These are phyloP conservation scores for Drosophila erecta DNA, from an alignment of 1,140 invertebrate genomes.

Conservation along the genomic window DNA sequence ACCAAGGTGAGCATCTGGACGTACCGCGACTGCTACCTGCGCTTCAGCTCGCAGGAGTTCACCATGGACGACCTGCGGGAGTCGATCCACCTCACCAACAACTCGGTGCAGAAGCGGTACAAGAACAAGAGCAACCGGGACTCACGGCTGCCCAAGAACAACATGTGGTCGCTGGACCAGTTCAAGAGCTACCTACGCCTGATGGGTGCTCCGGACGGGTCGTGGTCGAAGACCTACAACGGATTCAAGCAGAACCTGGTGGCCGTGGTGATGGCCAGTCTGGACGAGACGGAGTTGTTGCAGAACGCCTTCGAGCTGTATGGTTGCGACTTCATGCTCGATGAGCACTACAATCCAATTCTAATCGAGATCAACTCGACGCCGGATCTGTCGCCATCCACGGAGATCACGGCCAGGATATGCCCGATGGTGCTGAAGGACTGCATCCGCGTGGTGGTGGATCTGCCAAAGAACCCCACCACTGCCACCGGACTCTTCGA, in stretches of 20 bases:
- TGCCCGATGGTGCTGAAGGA: slow-evolving; percentile 93
- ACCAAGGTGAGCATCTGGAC: slow-evolving; percentile 94
- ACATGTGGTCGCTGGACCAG: slow-evolving; percentile 94
- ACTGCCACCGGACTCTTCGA: slow-evolving; percentile 87
- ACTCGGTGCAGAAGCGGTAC: slow-evolving; percentile 95
- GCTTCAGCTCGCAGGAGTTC: slow-evolving; percentile 96
- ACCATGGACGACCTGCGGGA: slow-evolving; percentile 93
- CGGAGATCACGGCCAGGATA: slow-evolving; percentile 92
- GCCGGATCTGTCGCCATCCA: slow-evolving; percentile 93
- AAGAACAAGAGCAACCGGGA: slow-evolving; percentile 87
- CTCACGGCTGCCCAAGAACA: slow-evolving; percentile 90
- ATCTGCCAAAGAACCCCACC: slow-evolving; percentile 85
- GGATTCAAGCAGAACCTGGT: slow-evolving; percentile 94
- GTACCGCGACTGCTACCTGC: slow-evolving; percentile 94
- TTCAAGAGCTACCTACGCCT: slow-evolving; percentile 89
- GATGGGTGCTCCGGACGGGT: slow-evolving; percentile 79
- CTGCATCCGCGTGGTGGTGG: slow-evolving; percentile 92
- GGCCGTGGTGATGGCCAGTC: slow-evolving; percentile 90
- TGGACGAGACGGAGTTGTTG: slow-evolving; percentile 91
- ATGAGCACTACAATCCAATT: slow-evolving; percentile 94
- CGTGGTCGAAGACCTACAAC: slow-evolving; percentile 91
- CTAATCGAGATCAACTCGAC: slow-evolving; percentile 97
- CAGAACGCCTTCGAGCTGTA: slow-evolving; percentile 95
- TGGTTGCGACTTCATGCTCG: slow-evolving; percentile 96
- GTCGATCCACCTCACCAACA: slow-evolving; percentile 96